Evolutionary conservation across 2,797 vertebrate species (phyloP).

Genomic region (Somateria mollissima): DNA sequence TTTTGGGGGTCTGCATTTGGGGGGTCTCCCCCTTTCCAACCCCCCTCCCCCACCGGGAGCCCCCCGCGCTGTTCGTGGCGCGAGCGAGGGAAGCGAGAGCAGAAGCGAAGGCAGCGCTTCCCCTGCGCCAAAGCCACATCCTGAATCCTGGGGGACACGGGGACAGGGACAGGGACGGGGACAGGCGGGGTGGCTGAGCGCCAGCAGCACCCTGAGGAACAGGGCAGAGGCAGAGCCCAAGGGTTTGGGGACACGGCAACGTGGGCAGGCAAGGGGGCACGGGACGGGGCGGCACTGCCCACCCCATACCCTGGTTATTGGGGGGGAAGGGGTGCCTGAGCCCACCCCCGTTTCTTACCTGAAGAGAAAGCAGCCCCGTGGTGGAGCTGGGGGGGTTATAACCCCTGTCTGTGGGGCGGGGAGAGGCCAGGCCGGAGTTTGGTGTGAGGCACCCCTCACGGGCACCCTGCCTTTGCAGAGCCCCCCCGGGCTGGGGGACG

Average conservation of each 20-base stretch:
- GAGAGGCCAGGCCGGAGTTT: not conserved
- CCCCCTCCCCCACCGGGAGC: not conserved
- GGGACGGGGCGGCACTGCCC: not conserved
- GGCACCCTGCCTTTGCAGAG: not conserved
- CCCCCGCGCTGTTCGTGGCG: fast-evolving
- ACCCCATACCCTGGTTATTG: not conserved
- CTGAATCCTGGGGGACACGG: not conserved
- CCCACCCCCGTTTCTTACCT: not conserved
- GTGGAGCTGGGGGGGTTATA: not conserved
- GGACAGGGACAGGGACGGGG: not conserved
- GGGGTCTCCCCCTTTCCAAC: not conserved
- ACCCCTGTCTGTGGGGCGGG: not conserved
- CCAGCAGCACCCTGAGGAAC: not conserved
- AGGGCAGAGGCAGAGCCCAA: not conserved
- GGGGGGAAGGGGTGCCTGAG: not conserved
- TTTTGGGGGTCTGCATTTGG: not conserved
- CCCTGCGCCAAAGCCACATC: not conserved
- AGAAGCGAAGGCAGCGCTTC: conserved; percentile 41
- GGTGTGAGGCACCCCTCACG: not conserved
- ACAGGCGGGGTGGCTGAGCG: not conserved
- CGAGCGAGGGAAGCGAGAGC: conserved; percentile 35
- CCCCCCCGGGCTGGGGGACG: not conserved
- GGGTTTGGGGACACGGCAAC: not conserved
- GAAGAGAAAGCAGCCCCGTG: not conserved
- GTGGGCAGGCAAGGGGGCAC: not conserved